Evolutionary conservation across 2,797 vertebrate species (phyloP).

Genomic region (Decapterus maruadsi): DNA sequence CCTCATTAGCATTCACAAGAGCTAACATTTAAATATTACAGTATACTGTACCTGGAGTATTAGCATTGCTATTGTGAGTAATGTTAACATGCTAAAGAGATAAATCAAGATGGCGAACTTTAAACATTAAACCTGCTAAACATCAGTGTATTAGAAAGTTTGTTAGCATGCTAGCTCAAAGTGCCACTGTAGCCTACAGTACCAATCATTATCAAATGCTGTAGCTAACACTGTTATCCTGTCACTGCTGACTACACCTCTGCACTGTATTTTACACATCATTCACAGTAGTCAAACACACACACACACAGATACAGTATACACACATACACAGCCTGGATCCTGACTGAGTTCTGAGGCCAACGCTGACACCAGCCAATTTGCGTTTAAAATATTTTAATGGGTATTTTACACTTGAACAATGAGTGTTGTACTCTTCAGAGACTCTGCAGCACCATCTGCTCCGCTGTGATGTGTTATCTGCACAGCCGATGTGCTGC

Average conservation of each 20-base stretch:
- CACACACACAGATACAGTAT: not conserved
- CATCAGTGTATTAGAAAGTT: no score
- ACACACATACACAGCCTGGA: not conserved
- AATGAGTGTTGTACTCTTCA: constrained; percentile 48
- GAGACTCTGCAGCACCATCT: constrained; percentile 60
- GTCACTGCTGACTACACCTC: not conserved
- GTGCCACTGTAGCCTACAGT: no score
- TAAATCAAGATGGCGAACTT: no score
- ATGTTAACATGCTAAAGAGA: not conserved
- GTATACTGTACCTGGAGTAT: no score
- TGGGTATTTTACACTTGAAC: constrained; percentile 51
- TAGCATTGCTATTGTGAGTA: no score
- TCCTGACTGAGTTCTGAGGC: constrained; percentile 8
- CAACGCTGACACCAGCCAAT: constrained; percentile 24
- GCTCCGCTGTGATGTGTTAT: constrained; percentile 41
- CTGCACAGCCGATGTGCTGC: constrained; percentile 38
- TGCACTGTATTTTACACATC: not conserved
- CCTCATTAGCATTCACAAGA: not conserved
- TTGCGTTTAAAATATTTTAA: constrained; percentile 53
- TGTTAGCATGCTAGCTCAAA: no score
- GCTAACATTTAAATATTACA: no score
- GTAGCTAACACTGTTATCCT: not conserved
- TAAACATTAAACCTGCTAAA: no score
- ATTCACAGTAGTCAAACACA: not conserved
- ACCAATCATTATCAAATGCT: not conserved